Percentiles rank a stretch among this genome's conserved stretches.
Evolutionary conservation across 1,140 invertebrate genomes (phyloP).

Genomic region (Hyles vespertilio): DNA sequence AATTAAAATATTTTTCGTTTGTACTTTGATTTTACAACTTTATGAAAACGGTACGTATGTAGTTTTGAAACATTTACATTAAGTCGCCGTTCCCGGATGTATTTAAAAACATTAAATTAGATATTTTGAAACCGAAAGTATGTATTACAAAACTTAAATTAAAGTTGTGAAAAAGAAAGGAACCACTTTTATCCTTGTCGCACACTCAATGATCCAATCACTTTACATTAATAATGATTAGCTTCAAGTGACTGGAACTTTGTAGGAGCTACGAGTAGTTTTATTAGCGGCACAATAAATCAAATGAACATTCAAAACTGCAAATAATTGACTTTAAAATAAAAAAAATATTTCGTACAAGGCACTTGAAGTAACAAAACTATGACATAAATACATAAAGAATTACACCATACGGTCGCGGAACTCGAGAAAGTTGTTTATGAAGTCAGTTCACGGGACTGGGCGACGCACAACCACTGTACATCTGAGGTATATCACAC

Average conservation of each 20-base stretch:
- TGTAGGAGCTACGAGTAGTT: constrained; percentile 10
- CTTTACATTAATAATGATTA: constrained; percentile 1
- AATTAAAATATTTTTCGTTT: too few species aligned
- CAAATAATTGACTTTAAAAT: not conserved
- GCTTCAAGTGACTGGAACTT: constrained; percentile 13
- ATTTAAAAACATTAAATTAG: too few species aligned
- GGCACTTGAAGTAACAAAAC: not conserved
- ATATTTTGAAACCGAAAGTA: too few species aligned
- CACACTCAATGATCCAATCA: constrained; percentile 14
- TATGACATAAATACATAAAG: constrained; percentile 15
- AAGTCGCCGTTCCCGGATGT: too few species aligned
- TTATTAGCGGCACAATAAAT: too few species aligned
- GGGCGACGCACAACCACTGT: not conserved
- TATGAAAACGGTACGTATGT: too few species aligned
- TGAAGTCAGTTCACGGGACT: constrained; percentile 30
- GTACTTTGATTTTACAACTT: too few species aligned
- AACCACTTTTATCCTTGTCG: constrained; percentile 13
- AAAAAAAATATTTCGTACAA: constrained; percentile 2
- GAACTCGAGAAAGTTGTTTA: constrained; percentile 53
- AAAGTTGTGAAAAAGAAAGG: too few species aligned
- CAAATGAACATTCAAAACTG: too few species aligned
- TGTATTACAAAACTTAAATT: too few species aligned
- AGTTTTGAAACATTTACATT: too few species aligned
- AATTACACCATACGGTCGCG: constrained; percentile 19
- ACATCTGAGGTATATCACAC: too few species aligned